A percentile compares a stretch with the other conserved stretches of the same genome.
These are phyloP conservation scores for Agrenia bidenticulata DNA, from an alignment of 2,888 invertebrate species.

Conservation along the genomic window DNA sequence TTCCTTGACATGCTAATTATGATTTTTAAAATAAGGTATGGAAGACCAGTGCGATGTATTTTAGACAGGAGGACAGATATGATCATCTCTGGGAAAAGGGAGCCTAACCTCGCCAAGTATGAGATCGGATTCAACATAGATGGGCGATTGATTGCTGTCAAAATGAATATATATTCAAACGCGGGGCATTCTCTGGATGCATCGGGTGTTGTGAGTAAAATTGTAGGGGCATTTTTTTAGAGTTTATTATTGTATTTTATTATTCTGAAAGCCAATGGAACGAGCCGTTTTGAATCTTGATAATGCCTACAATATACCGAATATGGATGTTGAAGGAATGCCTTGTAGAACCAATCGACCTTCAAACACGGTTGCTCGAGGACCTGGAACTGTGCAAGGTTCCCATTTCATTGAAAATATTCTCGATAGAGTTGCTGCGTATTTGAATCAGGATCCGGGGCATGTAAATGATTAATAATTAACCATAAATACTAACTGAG, in stretches of 20 bases:
- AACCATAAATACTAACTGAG: background rate
- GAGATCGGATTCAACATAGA: constrained; percentile 75
- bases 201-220: constrained; percentile 61
- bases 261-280: constrained; percentile 17
- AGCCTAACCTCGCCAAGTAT: constrained; percentile 84
- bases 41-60: constrained; percentile 77
- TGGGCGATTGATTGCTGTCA: constrained; percentile 73
- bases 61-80: constrained; percentile 94
- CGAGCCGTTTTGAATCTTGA: constrained; percentile 59
- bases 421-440: constrained; percentile 67
- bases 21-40: too few species aligned
- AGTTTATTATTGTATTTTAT: background rate
- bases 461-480: constrained; percentile 59
- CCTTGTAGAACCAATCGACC: constrained; percentile 85
- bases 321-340: constrained; percentile 55
- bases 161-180: constrained; percentile 75
- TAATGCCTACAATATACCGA: constrained; percentile 68
- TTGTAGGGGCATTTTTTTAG: too few species aligned
- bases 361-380: constrained; percentile 90
- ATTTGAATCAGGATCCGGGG: constrained; percentile 65
- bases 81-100: constrained; percentile 80
- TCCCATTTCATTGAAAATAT: constrained; percentile 82
- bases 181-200: constrained; percentile 81
- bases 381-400: constrained; percentile 87
- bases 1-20: background rate